Base-by-base conservation (phyloP, 2,888 invertebrate species). In the Mycalesis mineus region DNA sequence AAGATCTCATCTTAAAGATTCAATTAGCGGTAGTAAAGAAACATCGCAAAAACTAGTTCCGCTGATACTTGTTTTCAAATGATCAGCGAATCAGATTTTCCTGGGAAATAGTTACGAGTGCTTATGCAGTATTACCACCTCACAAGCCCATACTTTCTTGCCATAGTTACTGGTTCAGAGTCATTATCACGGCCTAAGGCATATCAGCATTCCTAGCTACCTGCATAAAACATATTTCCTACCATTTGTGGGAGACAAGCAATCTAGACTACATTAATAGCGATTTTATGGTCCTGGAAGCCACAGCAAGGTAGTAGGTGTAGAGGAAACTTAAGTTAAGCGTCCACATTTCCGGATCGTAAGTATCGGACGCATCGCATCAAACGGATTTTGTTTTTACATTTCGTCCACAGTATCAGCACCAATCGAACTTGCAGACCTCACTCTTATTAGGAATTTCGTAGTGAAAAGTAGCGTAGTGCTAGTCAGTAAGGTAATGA, bases 181-280 rank as follows among this genome's bases (percentile, higher is more conserved):
- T 61, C 65, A 65, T 67, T 68, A 69, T 55, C 58, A 59, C 59
- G 39, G 64, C 70, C 70, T 57, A 56, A 55, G 65, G 68, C 67
- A 60, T 53, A 60, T 58, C 65, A 60, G 62, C 65, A 63, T 63
- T 63, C 58, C 65, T 64, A 52, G 53, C 47, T 6, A 40, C 58
- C 58, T 47, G 59, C 64, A 71, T 72, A 72, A 72, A 74, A 71
- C 66, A 68, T 70, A 71, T 71, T 64, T 67, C 64, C 66, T 65
- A 66, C 72, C 71, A 68, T 74, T 75, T 71, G 70, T 64, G 70
- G 70, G 68, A 61, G 66, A 72, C 70, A 68, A 68, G 73, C 70
- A 70, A 74, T 73, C 73, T 68, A 70, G 67, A 67, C 66, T 57
- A 62, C 69, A 69, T 69, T 72, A 72, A 74, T 74, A 66, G 65